Conservation (phyloP, 1,140 invertebrate genomes). For the Drosophila kepulauana region DNA sequence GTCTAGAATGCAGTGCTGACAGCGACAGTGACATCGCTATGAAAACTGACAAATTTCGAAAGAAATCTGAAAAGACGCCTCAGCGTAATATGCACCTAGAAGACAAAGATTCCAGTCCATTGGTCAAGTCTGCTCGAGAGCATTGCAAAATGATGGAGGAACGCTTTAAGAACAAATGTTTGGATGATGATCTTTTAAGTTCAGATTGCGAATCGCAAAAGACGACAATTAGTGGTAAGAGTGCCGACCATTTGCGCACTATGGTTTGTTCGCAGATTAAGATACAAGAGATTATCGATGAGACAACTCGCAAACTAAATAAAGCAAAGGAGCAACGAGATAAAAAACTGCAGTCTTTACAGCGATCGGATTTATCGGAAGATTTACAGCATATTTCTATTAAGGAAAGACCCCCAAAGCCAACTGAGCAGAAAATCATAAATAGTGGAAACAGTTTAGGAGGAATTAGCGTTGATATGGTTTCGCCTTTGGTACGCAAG, state of each 20-base stretch:
- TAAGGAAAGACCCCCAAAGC: neutral
- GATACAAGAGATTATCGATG: slow-evolving; percentile 47
- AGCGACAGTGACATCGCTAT: neutral
- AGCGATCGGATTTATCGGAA: no score
- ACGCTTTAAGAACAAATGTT: slow-evolving; percentile 14
- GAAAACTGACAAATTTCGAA: no score
- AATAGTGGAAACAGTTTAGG: slow-evolving; percentile 32
- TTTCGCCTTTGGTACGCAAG: slow-evolving; percentile 58
- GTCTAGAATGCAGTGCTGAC: slow-evolving; percentile 5
- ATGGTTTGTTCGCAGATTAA: slow-evolving; percentile 62
- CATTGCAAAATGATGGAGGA: slow-evolving; percentile 7
- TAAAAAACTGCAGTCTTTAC: neutral
- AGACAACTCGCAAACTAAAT: neutral
- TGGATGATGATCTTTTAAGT: neutral
- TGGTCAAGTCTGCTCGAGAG: slow-evolving; percentile 16
- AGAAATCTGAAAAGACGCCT: neutral
- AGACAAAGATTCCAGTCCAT: neutral
- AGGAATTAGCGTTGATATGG: slow-evolving; percentile 49
- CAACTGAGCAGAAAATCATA: neutral
- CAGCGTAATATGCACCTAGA: neutral
- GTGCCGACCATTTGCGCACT: slow-evolving; percentile 54
- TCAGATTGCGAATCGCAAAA: slow-evolving; percentile 12
- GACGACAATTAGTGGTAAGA: slow-evolving; percentile 62
- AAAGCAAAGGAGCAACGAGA: neutral
- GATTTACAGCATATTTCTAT: neutral